Evolutionary conservation across 2,888 invertebrate species (phyloP), one percentile per base, ranked within the genome.

Genomic region (Catocala fraxini): DNA sequence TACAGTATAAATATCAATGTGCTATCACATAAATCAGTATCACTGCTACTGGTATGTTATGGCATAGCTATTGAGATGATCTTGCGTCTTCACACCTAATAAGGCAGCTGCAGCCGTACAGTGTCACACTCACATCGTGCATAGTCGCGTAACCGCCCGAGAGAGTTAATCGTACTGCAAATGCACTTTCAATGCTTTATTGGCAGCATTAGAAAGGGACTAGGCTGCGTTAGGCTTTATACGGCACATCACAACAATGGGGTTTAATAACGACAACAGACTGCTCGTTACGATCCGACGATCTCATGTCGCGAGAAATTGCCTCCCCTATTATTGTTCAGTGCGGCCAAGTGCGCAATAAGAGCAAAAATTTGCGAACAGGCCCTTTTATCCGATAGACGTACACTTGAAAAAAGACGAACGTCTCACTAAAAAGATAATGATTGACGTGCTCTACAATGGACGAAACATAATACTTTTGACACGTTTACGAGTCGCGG

Each of bases 211-310:
- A 90, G 89, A 88, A 86, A 83, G 81, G 83, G 79, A 83, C 83
- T 81, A 82, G 77, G 68, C 80, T 81, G 76, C 77, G 79, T 83
- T 73, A 76, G 85, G 80, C 87, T 88, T 88, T 88, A 90, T 89
- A 90, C 82, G 83, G 87, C 77, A 79, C 85, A 86, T 89, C 85
- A 85, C 86, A 90, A 90, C 90, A 91, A 91, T 89, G 85, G 87
- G 82, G 83, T 85, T 89, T 86, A 89, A 89, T 89, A 90, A 88
- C 86, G 83, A 89, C 86, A 87, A 80, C 81, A 73, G 81, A 80
- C 80, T 69, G 86, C 87, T 90, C 89, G 88, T 91, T 91, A 89
- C 86, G 82, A 84, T 83, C 80, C 79, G 73, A 83, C 80, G 79
- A 84, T 86, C 79, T 84, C 84, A 83, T 89, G 87, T 87, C 83